Evolutionary conservation across 2,113 vertebrate species (phyloP).

Genomic region (Sander vitreus): DNA sequence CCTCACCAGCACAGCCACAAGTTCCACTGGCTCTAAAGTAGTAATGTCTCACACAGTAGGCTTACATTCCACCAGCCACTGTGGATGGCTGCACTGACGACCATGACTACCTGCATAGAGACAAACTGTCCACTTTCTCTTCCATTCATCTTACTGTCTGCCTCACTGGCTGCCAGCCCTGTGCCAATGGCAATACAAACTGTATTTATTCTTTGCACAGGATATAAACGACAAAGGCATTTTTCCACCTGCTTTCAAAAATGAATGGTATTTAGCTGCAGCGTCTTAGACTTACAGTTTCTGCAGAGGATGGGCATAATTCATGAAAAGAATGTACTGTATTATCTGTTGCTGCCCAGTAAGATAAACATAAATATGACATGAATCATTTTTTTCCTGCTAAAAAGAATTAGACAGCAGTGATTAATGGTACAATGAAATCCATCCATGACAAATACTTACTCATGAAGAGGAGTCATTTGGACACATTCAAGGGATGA

Average conservation of each 20-base stretch:
- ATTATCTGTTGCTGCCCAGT: slow-evolving; percentile 23
- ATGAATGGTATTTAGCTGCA: slow-evolving; percentile 65
- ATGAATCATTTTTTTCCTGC: slow-evolving; percentile 11
- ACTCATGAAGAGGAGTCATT: slow-evolving; percentile 55
- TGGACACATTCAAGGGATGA: slow-evolving; percentile 47
- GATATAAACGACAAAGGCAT: slow-evolving; percentile 58
- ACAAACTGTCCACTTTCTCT: slow-evolving; percentile 66
- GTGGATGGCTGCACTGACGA: slow-evolving; percentile 65
- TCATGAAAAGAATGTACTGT: slow-evolving; percentile 31
- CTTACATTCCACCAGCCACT: slow-evolving; percentile 80
- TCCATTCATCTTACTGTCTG: slow-evolving; percentile 51
- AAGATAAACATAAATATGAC: slow-evolving; percentile 30
- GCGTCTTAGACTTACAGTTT: slow-evolving; percentile 27
- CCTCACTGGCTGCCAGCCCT: slow-evolving; percentile 40
- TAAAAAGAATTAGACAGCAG: slow-evolving; percentile 13
- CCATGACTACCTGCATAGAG: slow-evolving; percentile 72
- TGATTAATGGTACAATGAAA: slow-evolving; percentile 55
- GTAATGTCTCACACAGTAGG: slow-evolving; percentile 77
- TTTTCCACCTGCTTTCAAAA: slow-evolving; percentile 72
- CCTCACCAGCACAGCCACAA: slow-evolving; percentile 55
- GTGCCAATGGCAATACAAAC: slow-evolving; percentile 45
- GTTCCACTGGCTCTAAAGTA: slow-evolving; percentile 53
- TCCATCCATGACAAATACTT: slow-evolving; percentile 60
- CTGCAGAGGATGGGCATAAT: slow-evolving; percentile 20
- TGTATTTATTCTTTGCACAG: slow-evolving; percentile 54